Base-by-base conservation (phyloP, 1,140 invertebrate species). In the Ostrea denselamellosa region DNA sequence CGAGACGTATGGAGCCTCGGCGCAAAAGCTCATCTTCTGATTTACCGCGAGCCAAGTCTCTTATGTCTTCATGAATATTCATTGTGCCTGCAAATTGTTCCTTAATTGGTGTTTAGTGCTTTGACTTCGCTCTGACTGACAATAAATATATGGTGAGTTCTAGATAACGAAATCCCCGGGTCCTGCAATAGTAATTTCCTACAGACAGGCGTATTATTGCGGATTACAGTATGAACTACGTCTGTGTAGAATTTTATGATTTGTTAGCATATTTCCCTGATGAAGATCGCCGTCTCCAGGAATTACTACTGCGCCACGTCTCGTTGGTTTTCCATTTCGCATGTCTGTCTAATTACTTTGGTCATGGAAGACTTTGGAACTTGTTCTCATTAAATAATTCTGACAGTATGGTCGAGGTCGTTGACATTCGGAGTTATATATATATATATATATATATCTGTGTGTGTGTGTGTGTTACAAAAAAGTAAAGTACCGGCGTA, bases 61-160 rank as follows among this genome's bases (percentile, higher is more conserved):
- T 71, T 71, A 25, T 25, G 25, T 71, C 28, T 10, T 5, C 58
- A 10, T 71, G 68, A 71, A 71, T 71, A 71, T 71, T 71, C 68
- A 71, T 71, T n/a, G 22, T 7, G 68, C 22, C 68, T 7, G 22
- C 22, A 71, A 71, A 71, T 71, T 71, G 68, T 71, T 71, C 68
- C 25, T 71, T 71, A 71, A 25, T 62, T 71, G 28, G 68, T 34
- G 68, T 71, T 71, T 34, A 71, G 68, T 28, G 68, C 14, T 22
- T n/a, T 34, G n/a, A 25, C 25, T 71, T 28, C 14, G 10, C 68
- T 12, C 68, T 28, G 28, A 25, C 22, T 71, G 68, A 34, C 22
- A 71, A 25, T 71, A 71, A 62, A 62, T 62, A 62, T 62, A 62
- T 62, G 14, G n/a, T 12, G 14, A 62, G 58, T 62, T 62, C n/a